phyloP scores from a whole-genome alignment of 2,113 vertebrate genomes.

The Rattus rattus region DNA sequence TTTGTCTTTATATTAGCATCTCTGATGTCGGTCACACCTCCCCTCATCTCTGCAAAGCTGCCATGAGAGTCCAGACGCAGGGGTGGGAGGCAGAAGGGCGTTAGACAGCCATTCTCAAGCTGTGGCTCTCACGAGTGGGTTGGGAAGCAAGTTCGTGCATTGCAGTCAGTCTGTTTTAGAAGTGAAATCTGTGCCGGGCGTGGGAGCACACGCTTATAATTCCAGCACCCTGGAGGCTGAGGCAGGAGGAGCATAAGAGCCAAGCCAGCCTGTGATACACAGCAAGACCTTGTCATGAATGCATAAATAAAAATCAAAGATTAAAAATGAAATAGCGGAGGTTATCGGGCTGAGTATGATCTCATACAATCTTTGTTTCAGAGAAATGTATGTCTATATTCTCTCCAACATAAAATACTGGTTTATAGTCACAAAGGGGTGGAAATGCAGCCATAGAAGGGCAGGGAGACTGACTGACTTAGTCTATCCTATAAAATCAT shows the following conservation, averaged over 20 bases:
- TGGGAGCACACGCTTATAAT: background rate
- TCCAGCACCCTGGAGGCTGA: background rate
- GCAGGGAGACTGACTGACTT: background rate
- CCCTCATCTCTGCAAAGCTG: background rate
- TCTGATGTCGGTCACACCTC: accelerated
- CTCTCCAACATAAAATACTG: background rate
- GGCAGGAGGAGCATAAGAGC: background rate
- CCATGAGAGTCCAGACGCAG: accelerated
- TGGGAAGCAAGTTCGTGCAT: background rate
- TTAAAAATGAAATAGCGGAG: background rate
- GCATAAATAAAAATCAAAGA: background rate
- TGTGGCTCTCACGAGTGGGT: background rate
- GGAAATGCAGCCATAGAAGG: background rate
- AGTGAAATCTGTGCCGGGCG: background rate
- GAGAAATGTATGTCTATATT: background rate
- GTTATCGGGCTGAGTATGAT: background rate
- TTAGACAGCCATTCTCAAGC: background rate
- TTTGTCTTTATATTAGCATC: background rate
- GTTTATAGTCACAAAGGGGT: background rate
- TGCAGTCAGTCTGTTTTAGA: constrained; percentile 14
- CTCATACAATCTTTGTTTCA: background rate
- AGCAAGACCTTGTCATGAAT: background rate
- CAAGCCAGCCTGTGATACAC: background rate
- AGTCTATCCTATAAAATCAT: background rate
- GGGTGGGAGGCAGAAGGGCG: background rate